Conservation (phyloP, 2,113 vertebrate genomes). For the Montifringilla adamsi region DNA sequence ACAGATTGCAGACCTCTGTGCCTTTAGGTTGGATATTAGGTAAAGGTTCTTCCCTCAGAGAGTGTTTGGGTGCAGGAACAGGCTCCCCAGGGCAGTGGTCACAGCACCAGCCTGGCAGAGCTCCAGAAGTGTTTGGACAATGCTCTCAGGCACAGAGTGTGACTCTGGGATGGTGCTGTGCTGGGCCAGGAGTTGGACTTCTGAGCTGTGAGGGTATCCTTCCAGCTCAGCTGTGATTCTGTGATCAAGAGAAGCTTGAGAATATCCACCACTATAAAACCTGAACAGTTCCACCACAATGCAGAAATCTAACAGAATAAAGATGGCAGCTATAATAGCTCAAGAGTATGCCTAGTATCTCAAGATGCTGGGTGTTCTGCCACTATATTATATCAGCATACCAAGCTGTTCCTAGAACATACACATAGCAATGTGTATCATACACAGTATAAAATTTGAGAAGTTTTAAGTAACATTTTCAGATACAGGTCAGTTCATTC, state of each 20-base stretch:
- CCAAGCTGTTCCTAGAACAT: neutral
- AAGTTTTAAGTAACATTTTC: neutral
- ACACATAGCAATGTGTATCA: neutral
- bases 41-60: neutral
- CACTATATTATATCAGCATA: neutral
- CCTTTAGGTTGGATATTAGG: neutral
- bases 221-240: neutral
- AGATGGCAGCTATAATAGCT: neutral
- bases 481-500: neutral
- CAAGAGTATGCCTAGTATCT: neutral
- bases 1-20: neutral
- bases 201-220: neutral
- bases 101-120: neutral
- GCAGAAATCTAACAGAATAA: neutral
- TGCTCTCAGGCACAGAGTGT: neutral
- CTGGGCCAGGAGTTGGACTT: neutral
- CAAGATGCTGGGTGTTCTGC: neutral
- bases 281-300: neutral
- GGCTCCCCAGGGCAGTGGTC: neutral
- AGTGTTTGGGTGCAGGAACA: neutral
- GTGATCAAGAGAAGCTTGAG: neutral
- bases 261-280: neutral
- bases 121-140: neutral
- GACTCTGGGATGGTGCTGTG: neutral
- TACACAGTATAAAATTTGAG: neutral